phyloP scores from a whole-genome alignment of 53 echinoderm and acorn worm genomes.

The Hippasteria phrygiana region DNA sequence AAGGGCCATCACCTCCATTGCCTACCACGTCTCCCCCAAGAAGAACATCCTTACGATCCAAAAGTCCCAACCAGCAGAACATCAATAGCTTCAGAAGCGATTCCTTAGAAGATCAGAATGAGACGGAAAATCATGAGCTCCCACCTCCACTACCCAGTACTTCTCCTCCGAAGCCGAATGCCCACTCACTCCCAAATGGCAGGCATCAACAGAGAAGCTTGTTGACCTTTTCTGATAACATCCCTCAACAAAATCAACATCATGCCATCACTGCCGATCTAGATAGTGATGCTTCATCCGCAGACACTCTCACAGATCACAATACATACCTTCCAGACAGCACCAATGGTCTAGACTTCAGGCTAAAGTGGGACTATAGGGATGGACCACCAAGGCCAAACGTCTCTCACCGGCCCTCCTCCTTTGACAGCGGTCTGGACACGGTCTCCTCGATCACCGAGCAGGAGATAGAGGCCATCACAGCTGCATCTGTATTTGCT shows the following conservation, averaged over 20 bases:
- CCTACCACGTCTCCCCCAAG: constrained; percentile 70
- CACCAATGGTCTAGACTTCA: not conserved
- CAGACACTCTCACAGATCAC: constrained; percentile 37
- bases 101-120: constrained; percentile 1
- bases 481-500: constrained; percentile 18
- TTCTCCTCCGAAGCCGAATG: constrained; percentile 66
- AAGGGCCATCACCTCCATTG: constrained; percentile 43
- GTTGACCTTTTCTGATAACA: not conserved
- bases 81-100: constrained; percentile 37
- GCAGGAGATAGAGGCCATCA: constrained; percentile 61
- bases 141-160: constrained; percentile 78
- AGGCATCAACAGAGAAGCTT: not conserved
- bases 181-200: not conserved
- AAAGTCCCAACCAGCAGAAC: constrained; percentile 36
- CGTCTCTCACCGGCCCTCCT: constrained; percentile 42
- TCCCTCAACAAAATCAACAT: constrained; percentile 5
- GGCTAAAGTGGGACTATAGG: not conserved
- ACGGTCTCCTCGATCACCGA: constrained; percentile 72
- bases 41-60: constrained; percentile 14
- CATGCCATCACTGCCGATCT: not conserved
- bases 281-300: constrained; percentile 45
- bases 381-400: not conserved
- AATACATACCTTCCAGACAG: not conserved
- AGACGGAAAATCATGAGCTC: constrained; percentile 7
- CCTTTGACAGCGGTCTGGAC: constrained; percentile 86